Base-by-base conservation (phyloP, 2,888 invertebrate species). In the Ypsolopha scabrella region DNA sequence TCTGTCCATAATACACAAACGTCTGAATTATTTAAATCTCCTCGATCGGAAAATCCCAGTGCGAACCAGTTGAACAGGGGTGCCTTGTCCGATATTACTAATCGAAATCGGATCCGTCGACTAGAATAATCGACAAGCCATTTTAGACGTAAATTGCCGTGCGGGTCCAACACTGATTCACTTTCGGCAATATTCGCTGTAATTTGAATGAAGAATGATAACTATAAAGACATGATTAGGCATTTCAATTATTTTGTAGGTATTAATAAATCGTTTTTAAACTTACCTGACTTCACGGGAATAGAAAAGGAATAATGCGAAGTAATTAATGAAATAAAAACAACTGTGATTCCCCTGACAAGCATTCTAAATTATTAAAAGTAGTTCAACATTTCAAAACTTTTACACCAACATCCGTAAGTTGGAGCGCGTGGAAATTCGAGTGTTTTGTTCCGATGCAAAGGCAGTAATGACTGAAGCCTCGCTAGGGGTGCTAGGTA, bases 1-100 rank as follows among this genome's bases (percentile, higher is more conserved):
- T 93, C 91, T 48, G 89, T 88, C 92, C 94, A 94, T 52, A 94
- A 82, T 46, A 96, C 80, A 64, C 96, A 96, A 55, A 94, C 90
- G 78, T 97, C 96, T 0, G 95, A 93, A 43, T 91, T 90, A 54
- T 88, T 88, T 3, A 89, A 64, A 46, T 90, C 88, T 0, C 96
- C 96, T 53, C 93, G 89, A 64, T 94, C 91, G 1, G 96, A 96
- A 79, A 96, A 96, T 38, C 96, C 96, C 48, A 96, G 65, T 0
- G 93, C 95, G 63, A 96, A 91, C 96, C 96, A 96, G 50, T 87
- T 87, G 61, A 77, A 75, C 0, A 70, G 68, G 9, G 87, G 83
- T 0, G 75, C 73, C 44, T 78, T 72, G 1, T 77, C 71, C 0
- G 88, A 80, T 44, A 89, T 63, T 50, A 87, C 76, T 11, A 91